Percentiles rank a stretch among this genome's conserved stretches.
Evolutionary conservation across 35 echinoderm and acorn worm species (phyloP).

Genomic region (Heliocidaris erythrogramma): DNA sequence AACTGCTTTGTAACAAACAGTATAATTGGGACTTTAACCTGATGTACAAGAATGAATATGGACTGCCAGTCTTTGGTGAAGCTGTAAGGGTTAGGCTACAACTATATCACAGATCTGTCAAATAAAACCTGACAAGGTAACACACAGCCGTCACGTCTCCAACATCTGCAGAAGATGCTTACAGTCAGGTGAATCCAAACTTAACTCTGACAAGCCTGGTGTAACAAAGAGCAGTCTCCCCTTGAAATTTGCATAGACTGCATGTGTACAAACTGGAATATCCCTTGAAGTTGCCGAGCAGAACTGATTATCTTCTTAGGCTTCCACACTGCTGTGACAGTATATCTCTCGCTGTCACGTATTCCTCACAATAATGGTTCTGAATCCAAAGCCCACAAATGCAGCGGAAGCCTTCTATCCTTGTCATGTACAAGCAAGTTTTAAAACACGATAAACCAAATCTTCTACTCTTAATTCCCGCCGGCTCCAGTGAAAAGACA

Average conservation of each 20-base stretch:
- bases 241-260: neutral
- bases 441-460: slow-evolving; percentile 6
- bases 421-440: neutral
- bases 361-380: neutral
- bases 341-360: neutral
- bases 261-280: neutral
- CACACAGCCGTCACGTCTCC: neutral
- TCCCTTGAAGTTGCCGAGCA: neutral
- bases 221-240: neutral
- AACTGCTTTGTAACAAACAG: neutral
- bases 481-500: neutral
- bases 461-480: neutral
- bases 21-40: neutral
- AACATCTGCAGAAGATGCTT: neutral
- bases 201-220: neutral
- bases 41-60: neutral
- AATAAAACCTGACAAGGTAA: no score
- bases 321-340: neutral
- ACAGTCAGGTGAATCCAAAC: neutral
- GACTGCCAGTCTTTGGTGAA: neutral
- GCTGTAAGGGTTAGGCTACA: neutral
- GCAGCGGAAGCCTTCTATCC: neutral
- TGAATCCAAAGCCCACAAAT: neutral
- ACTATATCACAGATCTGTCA: neutral
- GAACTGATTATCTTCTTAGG: neutral